Evolutionary conservation across 2,797 vertebrate genomes (phyloP).

Genomic region (Strix occidentalis): DNA sequence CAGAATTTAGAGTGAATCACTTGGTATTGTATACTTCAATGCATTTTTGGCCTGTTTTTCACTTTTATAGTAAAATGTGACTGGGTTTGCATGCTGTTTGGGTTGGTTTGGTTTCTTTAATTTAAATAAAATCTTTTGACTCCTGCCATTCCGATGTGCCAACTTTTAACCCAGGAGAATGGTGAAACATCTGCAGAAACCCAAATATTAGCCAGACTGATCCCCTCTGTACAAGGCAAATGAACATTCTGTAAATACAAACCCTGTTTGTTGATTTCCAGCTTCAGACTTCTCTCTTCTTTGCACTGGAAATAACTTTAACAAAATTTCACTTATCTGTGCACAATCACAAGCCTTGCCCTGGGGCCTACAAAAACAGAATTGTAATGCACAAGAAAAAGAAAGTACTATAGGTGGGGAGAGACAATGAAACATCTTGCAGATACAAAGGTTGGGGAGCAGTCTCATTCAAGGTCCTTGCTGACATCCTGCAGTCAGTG

Average conservation of each 20-base stretch:
- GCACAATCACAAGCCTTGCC: neutral
- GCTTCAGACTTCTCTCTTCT: neutral
- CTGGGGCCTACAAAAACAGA: neutral
- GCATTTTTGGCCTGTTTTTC: neutral
- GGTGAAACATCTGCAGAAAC: conserved; percentile 18
- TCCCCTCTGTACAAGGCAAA: neutral
- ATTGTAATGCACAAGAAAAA: neutral
- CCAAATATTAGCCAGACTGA: conserved; percentile 11
- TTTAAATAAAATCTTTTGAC: neutral
- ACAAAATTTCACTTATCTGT: neutral
- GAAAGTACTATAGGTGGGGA: neutral
- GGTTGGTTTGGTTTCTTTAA: neutral
- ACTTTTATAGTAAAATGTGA: neutral
- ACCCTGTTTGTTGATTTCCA: neutral
- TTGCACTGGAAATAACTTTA: neutral
- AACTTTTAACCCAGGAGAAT: conserved; percentile 10
- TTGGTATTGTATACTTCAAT: neutral
- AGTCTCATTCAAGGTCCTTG: neutral
- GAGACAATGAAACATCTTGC: neutral
- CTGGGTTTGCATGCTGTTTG: neutral
- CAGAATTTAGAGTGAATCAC: neutral
- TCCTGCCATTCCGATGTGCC: neutral
- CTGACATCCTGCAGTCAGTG: neutral
- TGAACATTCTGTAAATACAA: neutral
- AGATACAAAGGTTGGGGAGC: neutral